Percentiles rank a stretch among this genome's conserved stretches.
Conservation (phyloP, 1,140 invertebrate genomes). For the Leptopilina boulardi region DNA sequence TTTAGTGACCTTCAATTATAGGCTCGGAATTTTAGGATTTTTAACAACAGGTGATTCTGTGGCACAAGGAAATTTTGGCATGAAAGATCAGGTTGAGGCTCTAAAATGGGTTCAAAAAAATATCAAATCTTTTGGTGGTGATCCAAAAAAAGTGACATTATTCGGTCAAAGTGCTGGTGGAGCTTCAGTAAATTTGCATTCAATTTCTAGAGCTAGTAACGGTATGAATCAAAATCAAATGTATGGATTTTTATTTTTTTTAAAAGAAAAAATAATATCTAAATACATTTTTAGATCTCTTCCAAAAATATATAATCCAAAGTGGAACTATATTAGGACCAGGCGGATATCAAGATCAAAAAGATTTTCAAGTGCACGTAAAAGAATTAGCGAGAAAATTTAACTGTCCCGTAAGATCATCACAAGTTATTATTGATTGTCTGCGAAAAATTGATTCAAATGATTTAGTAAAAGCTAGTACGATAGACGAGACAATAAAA, state of each 20-base stretch:
- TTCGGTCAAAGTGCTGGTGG: slow-evolving; percentile 66
- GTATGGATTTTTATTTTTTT: neutral
- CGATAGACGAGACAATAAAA: neutral
- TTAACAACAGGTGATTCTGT: slow-evolving; percentile 66
- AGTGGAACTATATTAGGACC: neutral
- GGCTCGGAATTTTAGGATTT: slow-evolving; percentile 72
- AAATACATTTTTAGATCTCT: neutral
- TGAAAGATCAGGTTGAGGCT: slow-evolving; percentile 73
- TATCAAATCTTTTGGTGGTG: slow-evolving; percentile 70
- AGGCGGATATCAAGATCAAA: neutral
- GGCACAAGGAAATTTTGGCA: slow-evolving; percentile 73
- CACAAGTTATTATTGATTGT: neutral
- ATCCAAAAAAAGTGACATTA: slow-evolving; percentile 68
- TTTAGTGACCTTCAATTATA: slow-evolving; percentile 77
- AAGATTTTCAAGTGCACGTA: neutral
- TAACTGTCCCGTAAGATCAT: neutral
- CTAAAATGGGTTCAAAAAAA: slow-evolving; percentile 71
- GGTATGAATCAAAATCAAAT: neutral
- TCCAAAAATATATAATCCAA: neutral
- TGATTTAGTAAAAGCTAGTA: neutral
- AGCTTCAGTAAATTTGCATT: neutral
- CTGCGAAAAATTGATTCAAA: neutral
- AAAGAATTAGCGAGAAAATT: neutral
- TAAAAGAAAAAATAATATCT: neutral
- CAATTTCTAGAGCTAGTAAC: neutral